A percentile compares a stretch with the other conserved stretches of the same genome.
phyloP scores from a whole-genome alignment of 2,797 vertebrate species.

The Pteronotus mesoamericanus region DNA sequence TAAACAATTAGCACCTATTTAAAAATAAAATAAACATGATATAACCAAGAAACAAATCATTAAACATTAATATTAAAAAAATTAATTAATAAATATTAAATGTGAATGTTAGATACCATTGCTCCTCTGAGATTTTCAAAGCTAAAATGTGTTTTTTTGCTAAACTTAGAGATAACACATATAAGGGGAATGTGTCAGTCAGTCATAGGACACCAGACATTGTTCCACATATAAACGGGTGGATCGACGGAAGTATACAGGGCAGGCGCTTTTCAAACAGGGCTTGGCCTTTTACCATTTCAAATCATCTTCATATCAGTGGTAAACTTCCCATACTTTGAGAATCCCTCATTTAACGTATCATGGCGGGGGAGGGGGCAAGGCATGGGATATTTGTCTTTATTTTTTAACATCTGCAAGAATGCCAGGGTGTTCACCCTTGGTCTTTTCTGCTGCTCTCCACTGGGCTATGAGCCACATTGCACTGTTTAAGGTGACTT shows the following conservation, averaged over 20 bases:
- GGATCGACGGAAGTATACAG: not conserved
- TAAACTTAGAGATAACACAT: not conserved
- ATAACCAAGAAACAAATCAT: not conserved
- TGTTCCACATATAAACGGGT: not conserved
- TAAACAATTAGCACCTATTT: not conserved
- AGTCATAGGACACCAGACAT: not conserved
- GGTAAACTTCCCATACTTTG: not conserved
- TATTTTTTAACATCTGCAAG: not conserved
- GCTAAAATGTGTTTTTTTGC: not conserved
- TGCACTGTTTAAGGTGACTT: not conserved
- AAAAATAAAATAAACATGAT: not conserved
- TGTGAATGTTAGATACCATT: not conserved
- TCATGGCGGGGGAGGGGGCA: fast-evolving
- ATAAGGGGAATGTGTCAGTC: not conserved
- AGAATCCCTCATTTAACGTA: not conserved
- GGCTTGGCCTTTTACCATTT: not conserved
- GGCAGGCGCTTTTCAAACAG: not conserved
- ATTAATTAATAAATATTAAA: not conserved
- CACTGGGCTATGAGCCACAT: not conserved
- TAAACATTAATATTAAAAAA: not conserved
- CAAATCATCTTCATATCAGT: not conserved
- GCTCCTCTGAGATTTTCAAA: not conserved
- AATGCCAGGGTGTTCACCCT: not conserved
- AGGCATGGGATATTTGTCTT: not conserved
- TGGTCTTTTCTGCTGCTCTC: not conserved